These are phyloP conservation scores for Zophobas morio DNA, from an alignment of 1,140 invertebrate genomes.

Conservation along the genomic window DNA sequence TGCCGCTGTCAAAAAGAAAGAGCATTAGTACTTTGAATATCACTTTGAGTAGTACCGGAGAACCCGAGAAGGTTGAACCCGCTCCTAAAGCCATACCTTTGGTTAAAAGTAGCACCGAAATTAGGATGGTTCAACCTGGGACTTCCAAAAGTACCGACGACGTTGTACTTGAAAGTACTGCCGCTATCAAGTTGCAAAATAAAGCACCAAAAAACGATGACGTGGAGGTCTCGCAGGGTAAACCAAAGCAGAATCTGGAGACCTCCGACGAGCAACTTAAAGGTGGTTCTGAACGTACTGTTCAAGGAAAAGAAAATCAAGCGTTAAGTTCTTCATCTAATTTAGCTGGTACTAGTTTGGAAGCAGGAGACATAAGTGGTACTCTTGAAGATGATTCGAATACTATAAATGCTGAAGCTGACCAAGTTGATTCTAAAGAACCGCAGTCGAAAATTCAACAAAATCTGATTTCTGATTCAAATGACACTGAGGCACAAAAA, in stretches of 20 bases:
- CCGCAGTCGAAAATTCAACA: too few species aligned
- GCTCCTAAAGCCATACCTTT: not conserved
- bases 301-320: not conserved
- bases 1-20: constrained; percentile 25
- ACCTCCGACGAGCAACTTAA: constrained; percentile 6
- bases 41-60: constrained; percentile 20
- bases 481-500: too few species aligned
- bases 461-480: too few species aligned
- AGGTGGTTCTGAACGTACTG: not conserved
- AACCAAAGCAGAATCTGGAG: constrained; percentile 6
- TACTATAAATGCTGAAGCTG: too few species aligned
- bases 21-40: constrained; percentile 53
- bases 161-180: constrained; percentile 44
- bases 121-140: constrained; percentile 17
- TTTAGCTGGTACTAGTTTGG: too few species aligned
- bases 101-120: constrained; percentile 3
- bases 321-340: too few species aligned
- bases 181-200: constrained; percentile 33
- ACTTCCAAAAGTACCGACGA: constrained; percentile 8
- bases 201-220: constrained; percentile 15
- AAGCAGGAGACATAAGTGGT: too few species aligned
- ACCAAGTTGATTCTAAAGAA: too few species aligned
- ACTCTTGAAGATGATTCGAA: too few species aligned
- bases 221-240: constrained; percentile 3
- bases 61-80: constrained; percentile 32